Percentiles rank a stretch among this genome's conserved stretches.
These are phyloP conservation scores for Chionoecetes opilio DNA, from an alignment of 1,140 invertebrate species.

Conservation along the genomic window DNA sequence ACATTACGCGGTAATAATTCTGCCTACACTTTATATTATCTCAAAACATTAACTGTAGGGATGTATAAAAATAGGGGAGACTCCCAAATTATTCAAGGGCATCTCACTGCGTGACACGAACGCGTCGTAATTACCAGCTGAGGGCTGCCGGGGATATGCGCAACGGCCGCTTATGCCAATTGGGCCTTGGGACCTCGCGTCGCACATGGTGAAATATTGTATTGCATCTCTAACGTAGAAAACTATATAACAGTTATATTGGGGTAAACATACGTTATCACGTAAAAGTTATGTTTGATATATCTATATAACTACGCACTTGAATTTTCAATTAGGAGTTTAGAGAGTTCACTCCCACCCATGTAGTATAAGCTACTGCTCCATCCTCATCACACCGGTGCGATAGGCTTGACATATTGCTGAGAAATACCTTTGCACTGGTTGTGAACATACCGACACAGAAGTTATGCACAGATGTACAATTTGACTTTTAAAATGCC, in stretches of 20 bases:
- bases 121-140: not conserved
- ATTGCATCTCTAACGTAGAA: conserved; percentile 17
- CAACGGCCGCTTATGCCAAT: not conserved
- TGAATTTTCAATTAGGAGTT: too few relatives aligned
- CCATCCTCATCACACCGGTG: too few relatives aligned
- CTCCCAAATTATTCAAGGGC: not conserved
- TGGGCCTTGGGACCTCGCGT: not conserved
- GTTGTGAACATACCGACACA: too few relatives aligned
- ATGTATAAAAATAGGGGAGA: not conserved
- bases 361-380: too few relatives aligned
- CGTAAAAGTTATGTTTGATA: not conserved
- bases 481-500: too few relatives aligned
- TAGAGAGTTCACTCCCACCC: too few relatives aligned
- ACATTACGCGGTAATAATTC: not conserved
- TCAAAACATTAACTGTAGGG: not conserved
- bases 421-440: too few relatives aligned
- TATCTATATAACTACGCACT: not conserved
- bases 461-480: too few relatives aligned
- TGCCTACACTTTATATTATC: not conserved
- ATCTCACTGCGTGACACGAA: not conserved
- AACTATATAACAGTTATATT: conserved; percentile 24
- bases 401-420: too few relatives aligned
- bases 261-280: not conserved
- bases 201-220: not conserved
- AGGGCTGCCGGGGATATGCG: not conserved